Base-by-base conservation (phyloP, 2,888 invertebrate species). In the Pachymerium ferrugineum region DNA sequence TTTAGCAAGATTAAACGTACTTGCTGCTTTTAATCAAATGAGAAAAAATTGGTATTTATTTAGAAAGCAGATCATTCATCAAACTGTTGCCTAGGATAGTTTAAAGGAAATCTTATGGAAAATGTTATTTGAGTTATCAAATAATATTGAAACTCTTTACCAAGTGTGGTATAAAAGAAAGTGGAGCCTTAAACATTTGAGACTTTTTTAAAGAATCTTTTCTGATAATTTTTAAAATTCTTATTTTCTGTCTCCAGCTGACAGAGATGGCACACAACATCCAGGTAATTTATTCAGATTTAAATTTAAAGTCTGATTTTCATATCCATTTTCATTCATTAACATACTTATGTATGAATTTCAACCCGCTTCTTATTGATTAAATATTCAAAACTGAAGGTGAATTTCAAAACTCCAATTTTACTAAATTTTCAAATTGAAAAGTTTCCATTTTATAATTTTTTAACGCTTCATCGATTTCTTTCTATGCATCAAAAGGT, bases 221-320 rank as follows among this genome's bases (percentile, higher is more conserved):
- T 54, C 19, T 62, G 62, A 28, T 62, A 62, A 62, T 62, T 62
- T 62, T 62, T 62, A 12, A n/a, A n/a, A 62, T 62, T 62, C 25
- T 62, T 14, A 28, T 62, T 28, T 38, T 38, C n/a, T 14, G 38
- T 38, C 38, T 62, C 8, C 12, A 62, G 62, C 62, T 62, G 62
- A 25, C 62, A 25, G 62, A 62, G 28, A 62, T 12, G 62, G 62
- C 62, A 28, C n/a, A 62, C 25, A 62, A 62, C 28, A 62, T 62
- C 62, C 62, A 62, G 62, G 62, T 62, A 62, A 62, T 62, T 10
- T 62, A 62, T 8, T 62, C 28, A 62, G 62, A 62, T 62, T 28
- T 62, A 22, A 14, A 22, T 62, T 62, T 25, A 10, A 62, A 28
- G 8, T 62, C 28, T 5, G 28, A 28, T 62, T 19, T 1, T 28